A percentile compares a stretch with the other conserved stretches of the same genome.
These are phyloP conservation scores for Dasypolia templi DNA, from an alignment of 2,888 invertebrate genomes.

Conservation along the genomic window DNA sequence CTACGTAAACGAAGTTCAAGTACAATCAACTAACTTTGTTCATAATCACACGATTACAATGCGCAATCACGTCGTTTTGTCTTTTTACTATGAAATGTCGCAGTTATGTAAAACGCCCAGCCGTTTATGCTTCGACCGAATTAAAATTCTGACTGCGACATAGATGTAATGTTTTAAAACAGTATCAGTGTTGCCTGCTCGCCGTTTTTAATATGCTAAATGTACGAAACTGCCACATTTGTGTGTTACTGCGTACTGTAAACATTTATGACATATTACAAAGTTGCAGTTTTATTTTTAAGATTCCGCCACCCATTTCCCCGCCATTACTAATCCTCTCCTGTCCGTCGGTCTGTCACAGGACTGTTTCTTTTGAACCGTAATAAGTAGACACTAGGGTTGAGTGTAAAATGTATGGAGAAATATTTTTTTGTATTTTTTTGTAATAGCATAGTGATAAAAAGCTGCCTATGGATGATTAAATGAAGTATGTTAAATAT, in stretches of 20 bases:
- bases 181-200: slow-evolving; percentile 14
- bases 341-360: neutral
- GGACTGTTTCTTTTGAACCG: neutral
- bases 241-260: slow-evolving; percentile 17
- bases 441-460: too few species aligned
- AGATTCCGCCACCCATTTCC: neutral
- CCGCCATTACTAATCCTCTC: neutral
- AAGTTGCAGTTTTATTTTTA: slow-evolving; percentile 36
- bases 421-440: too few species aligned
- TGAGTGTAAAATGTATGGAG: too few species aligned
- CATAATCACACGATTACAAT: slow-evolving; percentile 51
- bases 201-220: slow-evolving; percentile 54
- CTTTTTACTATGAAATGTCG: slow-evolving; percentile 49
- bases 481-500: too few species aligned
- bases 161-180: slow-evolving; percentile 50
- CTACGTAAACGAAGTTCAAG: slow-evolving; percentile 35
- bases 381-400: too few species aligned
- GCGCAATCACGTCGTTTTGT: slow-evolving; percentile 50
- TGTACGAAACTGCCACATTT: slow-evolving; percentile 43
- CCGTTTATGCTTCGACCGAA: slow-evolving; percentile 46
- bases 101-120: slow-evolving; percentile 59
- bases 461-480: too few species aligned
- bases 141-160: slow-evolving; percentile 59
- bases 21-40: slow-evolving; percentile 40
- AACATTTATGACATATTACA: slow-evolving; percentile 36